phyloP scores from a whole-genome alignment of 2,797 vertebrate genomes.

The Alcedo atthis region DNA sequence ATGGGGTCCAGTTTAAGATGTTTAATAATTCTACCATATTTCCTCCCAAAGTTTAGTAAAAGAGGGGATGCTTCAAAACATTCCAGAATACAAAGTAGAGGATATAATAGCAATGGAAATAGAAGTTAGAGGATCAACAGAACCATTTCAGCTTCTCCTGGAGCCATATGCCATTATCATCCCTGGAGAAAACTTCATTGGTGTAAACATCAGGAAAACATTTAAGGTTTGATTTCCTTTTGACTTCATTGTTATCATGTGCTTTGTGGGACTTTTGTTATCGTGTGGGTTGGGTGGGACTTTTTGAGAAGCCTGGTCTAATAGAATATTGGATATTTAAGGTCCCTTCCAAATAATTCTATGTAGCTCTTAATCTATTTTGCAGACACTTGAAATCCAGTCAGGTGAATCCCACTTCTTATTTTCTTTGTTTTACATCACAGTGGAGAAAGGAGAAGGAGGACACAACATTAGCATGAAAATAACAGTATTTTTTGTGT shows the following conservation, averaged over 20 bases:
- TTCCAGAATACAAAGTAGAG: slow-evolving; percentile 37
- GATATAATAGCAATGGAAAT: slow-evolving; percentile 87
- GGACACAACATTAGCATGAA: not conserved
- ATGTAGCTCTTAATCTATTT: not conserved
- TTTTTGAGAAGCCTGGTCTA: not conserved
- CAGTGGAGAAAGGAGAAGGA: not conserved
- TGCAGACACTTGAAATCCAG: not conserved
- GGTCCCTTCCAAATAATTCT: not conserved
- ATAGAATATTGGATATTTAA: not conserved
- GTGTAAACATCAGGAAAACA: slow-evolving; percentile 77
- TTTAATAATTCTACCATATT: not conserved
- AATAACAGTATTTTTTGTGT: not conserved
- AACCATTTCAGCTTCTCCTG: slow-evolving; percentile 85
- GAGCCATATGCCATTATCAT: slow-evolving; percentile 89
- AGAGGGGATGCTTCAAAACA: not conserved
- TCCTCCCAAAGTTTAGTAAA: slow-evolving; percentile 36
- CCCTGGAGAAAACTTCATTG: slow-evolving; percentile 86
- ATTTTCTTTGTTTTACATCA: not conserved
- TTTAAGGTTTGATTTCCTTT: slow-evolving; percentile 82
- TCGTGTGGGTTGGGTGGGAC: not conserved
- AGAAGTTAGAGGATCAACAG: slow-evolving; percentile 88
- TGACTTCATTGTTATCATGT: not conserved
- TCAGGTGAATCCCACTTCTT: not conserved
- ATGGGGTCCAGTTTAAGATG: not conserved
- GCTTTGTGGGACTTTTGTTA: not conserved